These are phyloP conservation scores for Bradynema listronoti DNA, from an alignment of 1,140 invertebrate genomes.

Conservation along the genomic window DNA sequence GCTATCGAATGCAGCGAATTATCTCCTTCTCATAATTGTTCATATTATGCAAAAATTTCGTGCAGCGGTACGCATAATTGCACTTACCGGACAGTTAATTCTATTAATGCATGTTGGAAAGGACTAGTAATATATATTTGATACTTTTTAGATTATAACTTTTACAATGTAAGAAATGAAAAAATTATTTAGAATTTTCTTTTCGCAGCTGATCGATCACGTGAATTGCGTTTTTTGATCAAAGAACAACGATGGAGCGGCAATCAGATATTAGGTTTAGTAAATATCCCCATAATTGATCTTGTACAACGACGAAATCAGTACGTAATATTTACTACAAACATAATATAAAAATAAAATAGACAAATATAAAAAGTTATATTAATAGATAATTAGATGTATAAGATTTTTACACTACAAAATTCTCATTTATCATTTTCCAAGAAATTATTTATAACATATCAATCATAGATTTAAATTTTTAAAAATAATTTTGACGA, in stretches of 20 bases:
- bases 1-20: conserved; percentile 26
- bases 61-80: conserved; percentile 1
- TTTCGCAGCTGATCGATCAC: conserved; percentile 36
- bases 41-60: conserved; percentile 35
- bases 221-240: conserved; percentile 42
- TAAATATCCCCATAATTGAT: conserved; percentile 32
- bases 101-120: conserved; percentile 19
- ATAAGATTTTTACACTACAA: no score
- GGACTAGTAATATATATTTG: conserved; percentile 34
- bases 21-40: conserved; percentile 11
- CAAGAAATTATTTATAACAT: no score
- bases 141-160: background rate
- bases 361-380: background rate
- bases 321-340: no score
- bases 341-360: no score
- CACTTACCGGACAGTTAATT: conserved; percentile 25
- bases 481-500: no score
- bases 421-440: no score
- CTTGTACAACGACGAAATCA: conserved; percentile 18
- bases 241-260: conserved; percentile 33
- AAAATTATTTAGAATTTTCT: conserved; percentile 23
- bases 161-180: conserved; percentile 1
- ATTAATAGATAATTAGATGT: background rate
- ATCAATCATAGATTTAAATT: no score
- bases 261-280: conserved; percentile 31